phyloP scores from a whole-genome alignment of 2,888 invertebrate species.

The Lobophora halterata region DNA sequence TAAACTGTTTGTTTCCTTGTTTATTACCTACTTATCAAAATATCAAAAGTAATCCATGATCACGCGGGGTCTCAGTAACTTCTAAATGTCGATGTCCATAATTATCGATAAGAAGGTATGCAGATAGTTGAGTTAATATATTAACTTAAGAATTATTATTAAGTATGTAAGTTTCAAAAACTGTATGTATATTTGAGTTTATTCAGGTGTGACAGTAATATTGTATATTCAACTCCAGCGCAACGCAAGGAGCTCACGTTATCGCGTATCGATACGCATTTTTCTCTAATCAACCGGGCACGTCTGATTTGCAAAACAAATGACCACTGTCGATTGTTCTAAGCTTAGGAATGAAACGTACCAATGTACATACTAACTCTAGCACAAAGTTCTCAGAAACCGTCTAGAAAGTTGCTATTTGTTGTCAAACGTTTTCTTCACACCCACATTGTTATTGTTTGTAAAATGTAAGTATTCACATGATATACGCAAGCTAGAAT shows the following conservation, averaged over 20 bases:
- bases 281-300: slow-evolving; percentile 21
- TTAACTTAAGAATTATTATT: no score
- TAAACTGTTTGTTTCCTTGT: no score
- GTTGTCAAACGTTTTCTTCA: not conserved
- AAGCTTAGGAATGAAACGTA: slow-evolving; percentile 17
- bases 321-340: slow-evolving; percentile 17
- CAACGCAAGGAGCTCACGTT: not conserved
- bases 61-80: no score
- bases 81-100: slow-evolving; percentile 8
- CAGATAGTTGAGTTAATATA: no score
- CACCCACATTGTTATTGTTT: slow-evolving; percentile 33
- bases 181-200: no score
- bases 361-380: slow-evolving; percentile 18
- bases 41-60: no score
- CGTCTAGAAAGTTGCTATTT: slow-evolving; percentile 51
- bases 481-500: slow-evolving; percentile 39
- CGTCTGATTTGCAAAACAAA: slow-evolving; percentile 29
- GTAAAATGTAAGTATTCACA: slow-evolving; percentile 20
- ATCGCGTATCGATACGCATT: slow-evolving; percentile 18
- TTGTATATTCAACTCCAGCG: no score
- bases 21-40: no score
- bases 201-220: no score
- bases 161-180: no score
- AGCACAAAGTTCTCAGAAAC: slow-evolving; percentile 23
- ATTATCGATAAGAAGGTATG: no score